These are phyloP conservation scores for Vespertilio murinus DNA, from an alignment of 2,797 vertebrate genomes.

Conservation along the genomic window DNA sequence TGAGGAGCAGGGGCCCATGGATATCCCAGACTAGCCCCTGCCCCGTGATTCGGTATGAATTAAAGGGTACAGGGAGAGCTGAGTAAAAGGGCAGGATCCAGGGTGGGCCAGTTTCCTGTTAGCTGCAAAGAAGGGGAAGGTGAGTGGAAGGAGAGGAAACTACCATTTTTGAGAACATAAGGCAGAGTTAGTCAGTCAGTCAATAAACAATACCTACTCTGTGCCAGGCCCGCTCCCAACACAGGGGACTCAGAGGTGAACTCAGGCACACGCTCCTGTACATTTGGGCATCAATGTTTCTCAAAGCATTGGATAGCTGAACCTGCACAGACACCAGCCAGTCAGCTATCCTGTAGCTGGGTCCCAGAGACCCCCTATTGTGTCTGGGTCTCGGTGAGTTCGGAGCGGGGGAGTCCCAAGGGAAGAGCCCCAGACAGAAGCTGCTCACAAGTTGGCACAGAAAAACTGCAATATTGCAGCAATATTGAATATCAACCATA, in stretches of 20 bases:
- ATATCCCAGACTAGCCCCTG: background rate
- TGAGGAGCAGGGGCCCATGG: background rate
- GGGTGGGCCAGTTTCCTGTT: background rate
- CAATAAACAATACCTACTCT: background rate
- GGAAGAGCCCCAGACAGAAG: background rate
- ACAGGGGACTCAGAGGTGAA: background rate
- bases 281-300: too few species aligned
- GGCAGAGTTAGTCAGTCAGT: background rate
- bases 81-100: background rate
- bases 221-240: background rate
- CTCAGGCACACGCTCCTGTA: background rate
- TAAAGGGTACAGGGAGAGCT: background rate
- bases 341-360: too few species aligned
- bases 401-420: background rate
- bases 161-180: background rate
- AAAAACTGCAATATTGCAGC: background rate
- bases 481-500: background rate
- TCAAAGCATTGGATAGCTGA: background rate
- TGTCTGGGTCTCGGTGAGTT: background rate
- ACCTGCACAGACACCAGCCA: background rate
- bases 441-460: background rate
- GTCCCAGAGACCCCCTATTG: background rate
- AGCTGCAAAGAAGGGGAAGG: background rate
- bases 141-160: background rate
- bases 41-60: background rate